Evolutionary conservation across 2,797 vertebrate genomes (phyloP).

Genomic region (Leuciscus waleckii): DNA sequence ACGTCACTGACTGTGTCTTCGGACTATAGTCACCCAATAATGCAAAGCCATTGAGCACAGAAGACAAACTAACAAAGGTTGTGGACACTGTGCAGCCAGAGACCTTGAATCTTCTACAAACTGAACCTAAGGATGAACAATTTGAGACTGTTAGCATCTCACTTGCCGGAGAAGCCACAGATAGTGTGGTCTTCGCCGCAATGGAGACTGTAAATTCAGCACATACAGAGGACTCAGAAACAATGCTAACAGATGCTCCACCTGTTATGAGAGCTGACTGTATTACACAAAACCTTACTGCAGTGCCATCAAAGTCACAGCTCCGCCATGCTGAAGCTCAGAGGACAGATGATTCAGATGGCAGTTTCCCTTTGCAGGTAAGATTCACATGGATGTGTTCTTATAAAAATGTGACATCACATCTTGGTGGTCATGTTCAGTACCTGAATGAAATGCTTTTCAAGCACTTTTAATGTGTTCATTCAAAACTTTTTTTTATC

Average conservation of each 20-base stretch:
- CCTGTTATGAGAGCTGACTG: not conserved
- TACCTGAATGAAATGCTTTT: not conserved
- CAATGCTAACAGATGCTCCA: not conserved
- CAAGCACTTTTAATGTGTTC: not conserved
- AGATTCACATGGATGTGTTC: not conserved
- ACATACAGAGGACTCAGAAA: not conserved
- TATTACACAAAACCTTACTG: not conserved
- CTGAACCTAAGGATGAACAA: constrained; percentile 13
- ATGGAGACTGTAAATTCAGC: not conserved
- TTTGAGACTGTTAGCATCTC: not conserved
- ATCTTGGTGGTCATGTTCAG: not conserved
- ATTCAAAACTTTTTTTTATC: not conserved
- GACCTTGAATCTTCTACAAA: not conserved
- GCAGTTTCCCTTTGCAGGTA: constrained; percentile 34
- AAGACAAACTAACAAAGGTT: constrained; percentile 33
- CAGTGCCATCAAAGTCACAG: constrained; percentile 11
- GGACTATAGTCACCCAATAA: constrained; percentile 41
- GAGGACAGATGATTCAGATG: constrained; percentile 10
- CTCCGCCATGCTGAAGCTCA: not conserved
- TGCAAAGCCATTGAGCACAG: constrained; percentile 19
- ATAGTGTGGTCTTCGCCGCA: not conserved
- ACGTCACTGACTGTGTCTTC: constrained; percentile 33
- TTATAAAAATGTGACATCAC: not conserved
- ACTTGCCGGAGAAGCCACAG: not conserved
- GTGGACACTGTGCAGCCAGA: not conserved